Evolutionary conservation across 2,113 vertebrate genomes (phyloP).

Genomic region (Benitochromis conjunctus): DNA sequence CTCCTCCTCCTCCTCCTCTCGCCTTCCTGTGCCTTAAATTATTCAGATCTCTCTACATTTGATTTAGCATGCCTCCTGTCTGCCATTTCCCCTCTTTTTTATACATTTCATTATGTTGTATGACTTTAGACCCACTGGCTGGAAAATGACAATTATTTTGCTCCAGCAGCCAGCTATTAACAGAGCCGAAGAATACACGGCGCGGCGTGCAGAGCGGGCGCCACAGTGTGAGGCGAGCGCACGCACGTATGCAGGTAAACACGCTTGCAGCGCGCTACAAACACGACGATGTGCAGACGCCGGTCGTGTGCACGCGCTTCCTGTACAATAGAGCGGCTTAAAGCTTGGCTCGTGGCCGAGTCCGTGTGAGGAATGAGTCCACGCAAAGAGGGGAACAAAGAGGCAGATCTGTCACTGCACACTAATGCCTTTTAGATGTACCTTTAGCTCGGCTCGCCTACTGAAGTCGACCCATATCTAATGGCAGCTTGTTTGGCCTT

Average conservation of each 20-base stretch:
- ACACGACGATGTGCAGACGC: neutral
- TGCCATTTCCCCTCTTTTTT: constrained; percentile 72
- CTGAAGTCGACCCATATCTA: constrained; percentile 77
- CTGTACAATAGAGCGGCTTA: constrained; percentile 19
- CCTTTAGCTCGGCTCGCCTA: constrained; percentile 60
- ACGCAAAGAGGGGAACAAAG: constrained; percentile 59
- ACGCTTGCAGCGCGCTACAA: neutral
- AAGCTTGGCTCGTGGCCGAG: constrained; percentile 41
- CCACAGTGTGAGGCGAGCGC: constrained; percentile 34
- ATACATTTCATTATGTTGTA: constrained; percentile 82
- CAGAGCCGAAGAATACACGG: constrained; percentile 70
- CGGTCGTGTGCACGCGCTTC: neutral
- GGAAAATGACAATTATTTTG: constrained; percentile 84
- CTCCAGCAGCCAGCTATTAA: constrained; percentile 80
- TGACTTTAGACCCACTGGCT: constrained; percentile 82
- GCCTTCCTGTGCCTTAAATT: constrained; percentile 76
- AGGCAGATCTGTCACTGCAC: constrained; percentile 67
- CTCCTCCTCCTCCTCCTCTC: constrained; percentile 66
- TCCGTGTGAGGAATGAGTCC: constrained; percentile 57
- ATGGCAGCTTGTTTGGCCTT: constrained; percentile 78
- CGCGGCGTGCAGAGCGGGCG: constrained; percentile 57
- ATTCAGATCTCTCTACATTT: constrained; percentile 80
- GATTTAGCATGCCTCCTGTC: constrained; percentile 79
- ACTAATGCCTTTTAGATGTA: constrained; percentile 78
- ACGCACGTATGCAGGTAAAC: constrained; percentile 11